Evolutionary conservation across 2,888 invertebrate species (phyloP).

Genomic region (Opisthograptis luteolata): DNA sequence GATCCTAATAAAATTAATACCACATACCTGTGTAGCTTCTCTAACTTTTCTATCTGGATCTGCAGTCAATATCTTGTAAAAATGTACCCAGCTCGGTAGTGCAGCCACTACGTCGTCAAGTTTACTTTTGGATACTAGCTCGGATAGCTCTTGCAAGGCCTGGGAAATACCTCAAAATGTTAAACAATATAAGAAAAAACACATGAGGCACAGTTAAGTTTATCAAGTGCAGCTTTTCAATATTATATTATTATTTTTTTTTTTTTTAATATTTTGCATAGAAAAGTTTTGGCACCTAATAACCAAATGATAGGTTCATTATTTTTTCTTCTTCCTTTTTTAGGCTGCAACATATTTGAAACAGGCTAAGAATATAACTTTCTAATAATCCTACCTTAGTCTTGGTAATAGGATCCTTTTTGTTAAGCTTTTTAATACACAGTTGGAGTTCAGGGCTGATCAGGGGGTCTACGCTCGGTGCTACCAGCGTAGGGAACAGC

Average conservation of each 20-base stretch:
- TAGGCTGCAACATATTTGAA: too few relatives aligned
- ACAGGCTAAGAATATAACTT: too few relatives aligned
- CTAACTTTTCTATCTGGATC: conserved; percentile 94
- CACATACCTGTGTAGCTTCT: conserved; percentile 87
- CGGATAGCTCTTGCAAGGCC: conserved; percentile 93
- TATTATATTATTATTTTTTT: too few relatives aligned
- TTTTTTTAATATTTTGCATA: too few relatives aligned
- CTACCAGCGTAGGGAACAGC: conserved; percentile 63
- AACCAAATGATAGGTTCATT: too few relatives aligned
- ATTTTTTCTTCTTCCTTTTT: too few relatives aligned
- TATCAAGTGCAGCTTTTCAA: too few relatives aligned
- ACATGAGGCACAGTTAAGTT: not conserved
- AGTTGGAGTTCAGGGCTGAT: conserved; percentile 90
- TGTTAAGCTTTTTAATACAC: conserved; percentile 93
- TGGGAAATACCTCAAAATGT: conserved; percentile 59
- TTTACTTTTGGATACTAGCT: conserved; percentile 87
- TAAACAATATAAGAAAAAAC: not conserved
- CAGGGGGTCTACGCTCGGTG: conserved; percentile 86
- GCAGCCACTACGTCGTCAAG: conserved; percentile 87
- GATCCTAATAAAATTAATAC: not conserved
- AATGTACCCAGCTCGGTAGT: conserved; percentile 92
- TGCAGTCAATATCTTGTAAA: conserved; percentile 89
- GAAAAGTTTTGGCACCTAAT: too few relatives aligned
- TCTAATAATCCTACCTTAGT: conserved; percentile 86
- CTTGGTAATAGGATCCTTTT: conserved; percentile 95